These are phyloP conservation scores for Aphelenchoides besseyi DNA, from an alignment of 1,140 invertebrate species.

Conservation along the genomic window DNA sequence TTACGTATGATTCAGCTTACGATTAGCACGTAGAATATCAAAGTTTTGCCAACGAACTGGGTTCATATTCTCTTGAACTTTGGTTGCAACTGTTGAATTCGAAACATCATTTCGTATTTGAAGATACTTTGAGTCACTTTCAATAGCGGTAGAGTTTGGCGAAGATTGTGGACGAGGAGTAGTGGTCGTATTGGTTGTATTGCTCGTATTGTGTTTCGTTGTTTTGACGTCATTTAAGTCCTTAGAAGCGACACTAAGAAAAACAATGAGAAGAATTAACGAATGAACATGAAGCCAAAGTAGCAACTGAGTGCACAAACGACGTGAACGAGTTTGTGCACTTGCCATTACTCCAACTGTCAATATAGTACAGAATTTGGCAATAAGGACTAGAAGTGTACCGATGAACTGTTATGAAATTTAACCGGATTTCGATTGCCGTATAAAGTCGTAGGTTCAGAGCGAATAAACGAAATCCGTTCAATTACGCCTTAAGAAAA, in stretches of 20 bases:
- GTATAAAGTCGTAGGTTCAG: not conserved
- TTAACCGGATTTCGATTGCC: not conserved
- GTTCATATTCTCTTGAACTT: not conserved
- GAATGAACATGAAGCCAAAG: slow-evolving; percentile 3
- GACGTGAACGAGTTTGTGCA: too few relatives aligned
- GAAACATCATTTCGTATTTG: too few relatives aligned
- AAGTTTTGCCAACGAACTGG: not conserved
- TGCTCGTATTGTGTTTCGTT: not conserved
- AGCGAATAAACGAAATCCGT: not conserved
- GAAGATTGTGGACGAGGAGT: not conserved
- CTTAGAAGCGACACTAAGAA: slow-evolving; percentile 4
- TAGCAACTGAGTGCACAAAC: not conserved
- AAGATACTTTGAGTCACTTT: too few relatives aligned
- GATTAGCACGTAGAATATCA: not conserved
- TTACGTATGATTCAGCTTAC: not conserved
- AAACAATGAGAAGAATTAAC: not conserved
- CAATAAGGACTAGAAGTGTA: not conserved
- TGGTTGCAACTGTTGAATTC: too few relatives aligned
- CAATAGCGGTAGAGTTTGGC: too few relatives aligned
- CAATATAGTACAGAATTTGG: too few relatives aligned
- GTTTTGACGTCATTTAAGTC: not conserved
- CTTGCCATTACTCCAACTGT: too few relatives aligned
- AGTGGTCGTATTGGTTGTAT: not conserved
- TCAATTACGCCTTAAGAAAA: not conserved
- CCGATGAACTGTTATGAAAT: not conserved